phyloP scores from a whole-genome alignment of 2,888 invertebrate species.

The Itoplectis maculator region DNA sequence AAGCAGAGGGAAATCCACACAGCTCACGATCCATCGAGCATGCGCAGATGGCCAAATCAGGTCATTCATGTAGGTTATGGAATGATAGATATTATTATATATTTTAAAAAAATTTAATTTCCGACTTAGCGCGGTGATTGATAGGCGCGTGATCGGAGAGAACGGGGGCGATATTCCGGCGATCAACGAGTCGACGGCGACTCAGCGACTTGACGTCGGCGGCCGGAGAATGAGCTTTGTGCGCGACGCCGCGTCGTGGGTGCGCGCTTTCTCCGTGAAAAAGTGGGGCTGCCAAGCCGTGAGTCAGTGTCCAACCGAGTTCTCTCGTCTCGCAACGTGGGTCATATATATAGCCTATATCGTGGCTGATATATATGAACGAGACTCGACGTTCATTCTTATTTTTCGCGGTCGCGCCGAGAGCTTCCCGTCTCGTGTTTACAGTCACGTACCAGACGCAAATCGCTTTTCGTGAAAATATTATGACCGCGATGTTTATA shows the following conservation, averaged over 20 bases:
- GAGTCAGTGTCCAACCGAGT: constrained; percentile 8
- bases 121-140: constrained; percentile 1
- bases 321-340: neutral
- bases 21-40: too few species aligned
- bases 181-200: constrained; percentile 29
- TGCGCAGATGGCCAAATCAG: too few species aligned
- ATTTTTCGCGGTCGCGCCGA: constrained; percentile 45
- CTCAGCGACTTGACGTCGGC: neutral
- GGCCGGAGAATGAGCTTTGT: neutral
- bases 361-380: constrained; percentile 13
- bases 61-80: too few species aligned
- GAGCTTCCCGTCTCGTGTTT: constrained; percentile 43
- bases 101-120: neutral
- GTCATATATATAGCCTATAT: neutral
- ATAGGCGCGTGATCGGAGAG: constrained; percentile 22
- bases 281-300: constrained; percentile 19
- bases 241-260: neutral
- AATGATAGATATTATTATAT: too few species aligned
- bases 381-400: constrained; percentile 18
- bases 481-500: neutral
- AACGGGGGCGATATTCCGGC: too few species aligned
- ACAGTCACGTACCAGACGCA: constrained; percentile 23
- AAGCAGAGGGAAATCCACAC: neutral
- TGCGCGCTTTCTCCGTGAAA: constrained; percentile 21
- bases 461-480: neutral